These are phyloP conservation scores for Nymphalis urticae DNA, from an alignment of 2,888 invertebrate genomes.

Conservation along the genomic window DNA sequence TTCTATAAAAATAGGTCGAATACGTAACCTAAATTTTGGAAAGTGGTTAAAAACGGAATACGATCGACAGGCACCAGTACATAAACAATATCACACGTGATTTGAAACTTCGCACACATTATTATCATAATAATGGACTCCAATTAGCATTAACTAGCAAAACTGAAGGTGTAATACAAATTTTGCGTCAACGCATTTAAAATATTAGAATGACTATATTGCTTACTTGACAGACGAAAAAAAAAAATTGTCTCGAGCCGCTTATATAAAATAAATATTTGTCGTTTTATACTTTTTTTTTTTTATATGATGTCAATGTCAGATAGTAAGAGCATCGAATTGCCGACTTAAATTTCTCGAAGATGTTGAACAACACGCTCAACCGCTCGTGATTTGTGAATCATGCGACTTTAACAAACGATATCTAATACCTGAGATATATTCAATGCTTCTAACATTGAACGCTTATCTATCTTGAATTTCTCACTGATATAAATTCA, in stretches of 20 bases:
- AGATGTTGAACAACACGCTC: slow-evolving; percentile 17
- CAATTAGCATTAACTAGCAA: slow-evolving; percentile 21
- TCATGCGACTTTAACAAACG: slow-evolving; percentile 16
- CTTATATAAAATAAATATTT: background rate
- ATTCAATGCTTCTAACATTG: slow-evolving; percentile 14
- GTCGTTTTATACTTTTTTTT: background rate
- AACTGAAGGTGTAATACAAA: background rate
- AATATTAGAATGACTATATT: background rate
- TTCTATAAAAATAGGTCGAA: slow-evolving; percentile 15
- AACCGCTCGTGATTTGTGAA: slow-evolving; percentile 20
- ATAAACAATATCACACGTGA: slow-evolving; percentile 17
- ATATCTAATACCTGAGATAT: slow-evolving; percentile 20
- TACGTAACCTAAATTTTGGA: slow-evolving; percentile 19
- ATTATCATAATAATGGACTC: slow-evolving; percentile 33
- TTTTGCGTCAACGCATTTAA: slow-evolving; percentile 16
- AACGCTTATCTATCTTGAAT: slow-evolving; percentile 33
- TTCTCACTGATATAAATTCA: slow-evolving; percentile 24
- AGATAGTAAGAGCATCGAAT: slow-evolving; percentile 1
- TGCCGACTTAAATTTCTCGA: slow-evolving; percentile 14
- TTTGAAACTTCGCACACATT: slow-evolving; percentile 12
- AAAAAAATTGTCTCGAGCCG: background rate
- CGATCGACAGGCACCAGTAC: background rate
- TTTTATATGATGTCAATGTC: background rate
- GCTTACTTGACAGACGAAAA: background rate
- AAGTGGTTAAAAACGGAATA: background rate